Conservation (phyloP, 1,140 invertebrate genomes). For the Latrodectus geometricus region DNA sequence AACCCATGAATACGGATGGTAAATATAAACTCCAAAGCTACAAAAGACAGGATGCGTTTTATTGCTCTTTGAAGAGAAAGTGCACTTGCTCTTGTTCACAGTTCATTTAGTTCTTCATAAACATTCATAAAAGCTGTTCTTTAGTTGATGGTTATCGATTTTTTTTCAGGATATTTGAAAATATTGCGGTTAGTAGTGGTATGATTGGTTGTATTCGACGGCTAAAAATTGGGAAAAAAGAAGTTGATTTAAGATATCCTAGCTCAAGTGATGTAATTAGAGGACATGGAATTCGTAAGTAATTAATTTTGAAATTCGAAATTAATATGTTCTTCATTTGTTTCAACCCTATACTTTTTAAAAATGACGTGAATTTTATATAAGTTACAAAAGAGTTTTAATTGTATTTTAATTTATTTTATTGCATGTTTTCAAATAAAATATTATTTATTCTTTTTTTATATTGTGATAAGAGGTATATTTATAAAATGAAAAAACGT, state of each 20-base stretch:
- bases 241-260: conserved; percentile 73
- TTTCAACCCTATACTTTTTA: background rate
- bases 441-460: too few species aligned
- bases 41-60: too few species aligned
- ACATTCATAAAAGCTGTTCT: conserved; percentile 15
- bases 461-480: too few species aligned
- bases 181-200: conserved; percentile 84
- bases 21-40: too few species aligned
- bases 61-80: background rate
- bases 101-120: conserved; percentile 38
- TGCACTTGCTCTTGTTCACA: conserved; percentile 15
- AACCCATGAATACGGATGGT: too few species aligned
- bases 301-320: background rate
- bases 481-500: too few species aligned
- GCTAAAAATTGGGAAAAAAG: conserved; percentile 80
- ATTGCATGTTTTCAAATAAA: background rate
- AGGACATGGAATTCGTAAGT: conserved; percentile 58
- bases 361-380: background rate
- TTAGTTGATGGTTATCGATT: too few species aligned
- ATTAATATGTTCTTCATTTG: background rate
- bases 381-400: too few species aligned
- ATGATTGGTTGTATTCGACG: conserved; percentile 87
- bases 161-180: conserved; percentile 80
- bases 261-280: conserved; percentile 67
- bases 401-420: background rate